Base-by-base conservation (phyloP, 2,888 invertebrate genomes). In the Schizotus pectinicornis region DNA sequence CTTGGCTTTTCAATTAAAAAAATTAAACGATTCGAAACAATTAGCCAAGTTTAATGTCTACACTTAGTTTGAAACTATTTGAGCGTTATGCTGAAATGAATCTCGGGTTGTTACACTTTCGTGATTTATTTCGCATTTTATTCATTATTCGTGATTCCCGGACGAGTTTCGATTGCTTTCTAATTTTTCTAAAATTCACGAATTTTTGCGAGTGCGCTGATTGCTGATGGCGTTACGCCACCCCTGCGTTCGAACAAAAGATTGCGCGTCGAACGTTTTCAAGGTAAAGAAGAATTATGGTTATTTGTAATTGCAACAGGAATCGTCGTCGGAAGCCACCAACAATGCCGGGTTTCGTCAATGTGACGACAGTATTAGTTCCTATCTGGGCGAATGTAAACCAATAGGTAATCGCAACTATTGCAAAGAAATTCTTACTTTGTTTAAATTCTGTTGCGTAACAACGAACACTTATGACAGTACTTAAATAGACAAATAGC, bases 101-200 rank as follows among this genome's bases (percentile, higher is more conserved):
- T 46, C 49, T 34, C 30, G 37, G 45, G 30, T 42, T 49, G 58
- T 62, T 64, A 62, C 62, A 62, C 60, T 62, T 64, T 62, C 64
- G 56, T 62, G 59, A 61, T 53, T 64, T 57, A 59, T 64, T 64
- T 59, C 50, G 52, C 51, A 59, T 55, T 61, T 58, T 62, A 56
- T 59, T 48, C 56, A 53, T 39, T 47, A 56, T 46, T 58, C 59
- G 59, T 61, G 62, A 54, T 57, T 42, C 41, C 43, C 14, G 5
- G 38, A 51, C 38, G 32, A 45, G 31, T 46, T 56, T 50, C 49
- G 38, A 50, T 61, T 52, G 56, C 60, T 64, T 63, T 63, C 63
- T 61, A 59, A 45, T 57, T 49, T 46, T 33, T 30, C 48, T 33
- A 37, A 53, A 53, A 35, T 41, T 47, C 38, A 30, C 31, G 30